Evolutionary conservation across 2,888 invertebrate genomes (phyloP).

Genomic region (Brachyptera putata): DNA sequence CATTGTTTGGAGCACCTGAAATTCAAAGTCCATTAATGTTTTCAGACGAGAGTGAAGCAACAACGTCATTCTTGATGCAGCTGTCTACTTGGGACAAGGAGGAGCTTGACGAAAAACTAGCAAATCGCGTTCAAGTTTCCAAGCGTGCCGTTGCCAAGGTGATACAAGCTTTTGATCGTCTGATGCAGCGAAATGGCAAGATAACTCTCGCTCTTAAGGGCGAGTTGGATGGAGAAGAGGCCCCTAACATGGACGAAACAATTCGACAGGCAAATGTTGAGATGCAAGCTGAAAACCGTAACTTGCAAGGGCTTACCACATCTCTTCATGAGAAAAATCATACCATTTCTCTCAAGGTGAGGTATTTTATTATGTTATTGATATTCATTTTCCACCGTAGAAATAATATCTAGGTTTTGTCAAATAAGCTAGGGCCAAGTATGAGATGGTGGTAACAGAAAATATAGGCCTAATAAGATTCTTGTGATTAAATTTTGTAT

Average conservation of each 20-base stretch:
- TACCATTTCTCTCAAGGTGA: constrained; percentile 76
- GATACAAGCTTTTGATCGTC: constrained; percentile 91
- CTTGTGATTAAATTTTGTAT: too few relatives aligned
- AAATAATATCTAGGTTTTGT: background rate
- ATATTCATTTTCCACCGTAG: too few relatives aligned
- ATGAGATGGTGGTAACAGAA: too few relatives aligned
- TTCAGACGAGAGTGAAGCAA: constrained; percentile 91
- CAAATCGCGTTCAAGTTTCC: constrained; percentile 93
- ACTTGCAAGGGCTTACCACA: constrained; percentile 86
- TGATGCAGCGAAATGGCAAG: constrained; percentile 94
- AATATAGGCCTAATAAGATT: too few relatives aligned
- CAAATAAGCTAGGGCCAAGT: too few relatives aligned
- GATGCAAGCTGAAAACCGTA: constrained; percentile 84
- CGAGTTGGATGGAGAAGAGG: constrained; percentile 68
- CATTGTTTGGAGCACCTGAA: too few relatives aligned
- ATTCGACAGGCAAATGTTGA: constrained; percentile 82
- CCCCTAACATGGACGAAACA: constrained; percentile 72
- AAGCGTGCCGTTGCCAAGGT: constrained; percentile 95
- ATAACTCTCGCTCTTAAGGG: constrained; percentile 84
- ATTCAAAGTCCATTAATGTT: too few relatives aligned
- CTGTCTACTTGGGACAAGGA: constrained; percentile 97
- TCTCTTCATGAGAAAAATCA: constrained; percentile 91
- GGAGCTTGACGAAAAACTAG: constrained; percentile 91
- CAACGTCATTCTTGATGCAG: constrained; percentile 92
- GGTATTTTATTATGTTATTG: background rate